Base-by-base conservation (phyloP, 1,140 invertebrate species). In the Geopemphigus sp. region DNA sequence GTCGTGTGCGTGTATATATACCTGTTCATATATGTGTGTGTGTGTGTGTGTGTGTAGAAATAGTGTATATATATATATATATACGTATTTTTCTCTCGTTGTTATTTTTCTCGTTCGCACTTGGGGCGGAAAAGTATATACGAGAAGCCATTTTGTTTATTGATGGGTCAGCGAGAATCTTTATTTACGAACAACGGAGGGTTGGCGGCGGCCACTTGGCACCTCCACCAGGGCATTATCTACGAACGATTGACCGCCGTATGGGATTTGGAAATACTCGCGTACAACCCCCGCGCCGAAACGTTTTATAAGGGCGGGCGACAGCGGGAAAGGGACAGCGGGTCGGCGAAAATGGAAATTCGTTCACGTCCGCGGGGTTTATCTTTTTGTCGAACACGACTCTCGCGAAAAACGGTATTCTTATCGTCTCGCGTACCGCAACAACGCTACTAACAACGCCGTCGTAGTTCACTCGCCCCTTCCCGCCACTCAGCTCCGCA, bases 141-240 rank as follows among this genome's bases (percentile, higher is more conserved):
- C 39, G 39, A 45, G 74, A 78, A 78, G 74, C 57, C 74, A 78
- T 78, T 78, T 78, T 78, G 74, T 78, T 78, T 78, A 59, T 78
- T 50, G 74, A 78, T 63, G 74, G 74, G 74, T 78, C 74, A 78
- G 74, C 74, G 74, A 76, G 73, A 78, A 78, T 78, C 74, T 63
- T 78, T 78, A 78, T 63, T 61, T 78, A 63, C 47, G 15, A 15
- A 29, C 47, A 24, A 72, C n/a, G 15, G 50, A 54, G n/a, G 64
- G 64, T 47, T 32, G 57, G 22, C 22, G 29, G 53, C 68, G 29
- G n/a, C 50, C 32, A 47, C 74, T 78, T 78, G 74, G 74, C 74
- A 78, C 74, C 57, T 63, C 74, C 74, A 22, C 74, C 56, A 50
- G 39, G 74, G 74, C 57, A 78, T 78, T 78, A 78, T 61, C 74